phyloP scores from a whole-genome alignment of 2,113 vertebrate genomes.

The Meles meles region DNA sequence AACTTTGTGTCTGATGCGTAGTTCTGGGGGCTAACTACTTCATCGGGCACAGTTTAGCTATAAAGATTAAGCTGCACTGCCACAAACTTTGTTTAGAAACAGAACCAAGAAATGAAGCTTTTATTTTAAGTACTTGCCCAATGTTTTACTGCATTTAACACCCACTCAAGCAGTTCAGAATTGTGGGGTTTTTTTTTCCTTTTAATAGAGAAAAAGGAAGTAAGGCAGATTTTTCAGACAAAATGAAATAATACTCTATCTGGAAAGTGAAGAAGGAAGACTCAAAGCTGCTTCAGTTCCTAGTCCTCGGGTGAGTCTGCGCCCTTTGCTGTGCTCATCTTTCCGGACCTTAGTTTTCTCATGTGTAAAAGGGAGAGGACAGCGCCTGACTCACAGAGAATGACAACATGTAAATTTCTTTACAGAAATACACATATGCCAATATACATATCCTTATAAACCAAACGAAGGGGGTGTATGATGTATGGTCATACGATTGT shows the following conservation, averaged over 20 bases:
- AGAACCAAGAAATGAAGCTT: constrained; percentile 19
- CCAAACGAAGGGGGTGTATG: background rate
- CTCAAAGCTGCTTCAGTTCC: background rate
- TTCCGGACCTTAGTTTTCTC: background rate
- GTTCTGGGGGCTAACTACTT: background rate
- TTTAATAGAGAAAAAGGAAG: constrained; percentile 8
- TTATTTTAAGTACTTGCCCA: constrained; percentile 44
- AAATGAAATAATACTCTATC: background rate
- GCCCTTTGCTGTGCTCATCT: background rate
- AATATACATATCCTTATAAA: background rate
- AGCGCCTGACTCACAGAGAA: background rate
- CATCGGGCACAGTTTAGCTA: background rate
- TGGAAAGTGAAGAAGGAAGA: background rate
- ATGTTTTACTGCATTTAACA: constrained; percentile 42
- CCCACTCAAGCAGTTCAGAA: constrained; percentile 42
- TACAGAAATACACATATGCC: background rate
- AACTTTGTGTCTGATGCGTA: constrained; percentile 10
- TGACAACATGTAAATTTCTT: background rate
- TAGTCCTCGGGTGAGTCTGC: background rate
- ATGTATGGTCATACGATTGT: background rate
- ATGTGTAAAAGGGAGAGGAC: background rate
- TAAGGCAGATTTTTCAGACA: background rate
- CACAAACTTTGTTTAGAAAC: constrained; percentile 49
- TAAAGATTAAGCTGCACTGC: background rate
- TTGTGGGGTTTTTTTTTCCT: background rate